Evolutionary conservation across 2,113 vertebrate species (phyloP), one percentile per base, ranked within the genome.

Genomic region (Mus pahari): DNA sequence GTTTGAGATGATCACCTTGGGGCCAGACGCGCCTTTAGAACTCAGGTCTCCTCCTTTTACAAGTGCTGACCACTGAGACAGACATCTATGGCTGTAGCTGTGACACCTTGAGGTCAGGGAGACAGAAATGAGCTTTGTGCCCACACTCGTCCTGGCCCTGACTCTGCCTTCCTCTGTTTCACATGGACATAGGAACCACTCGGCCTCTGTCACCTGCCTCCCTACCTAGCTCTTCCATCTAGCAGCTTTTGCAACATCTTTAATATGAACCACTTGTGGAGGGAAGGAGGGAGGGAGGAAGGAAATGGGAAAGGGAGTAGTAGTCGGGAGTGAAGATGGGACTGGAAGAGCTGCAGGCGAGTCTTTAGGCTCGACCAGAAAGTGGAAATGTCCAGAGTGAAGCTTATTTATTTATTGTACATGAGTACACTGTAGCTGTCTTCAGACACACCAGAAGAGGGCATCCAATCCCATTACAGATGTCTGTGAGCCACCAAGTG

Each of bases 181-280:
- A 60, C 62, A 42, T n/a, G 79, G n/a, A 86, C 73, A 42, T 45
- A 45, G 62, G 84, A 48, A 78, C 88, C 31, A 19, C 86, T 24
- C 22, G 45, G 62, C 53, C 94, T 74, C 74, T 12, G 39, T 82
- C 75, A 68, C 84, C 28, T 0, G 1, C 79, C 70, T 88, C 75
- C 73, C 88, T 94, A 36, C 39, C 39, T 17, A 90, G 83, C 42
- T 83, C 73, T 88, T 92, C 66, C 78, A 83, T 73, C 42, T 50
- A 70, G 74, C 75, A 93, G 62, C 53, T 89, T 83, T 62, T 50
- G 83, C 79, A 90, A 17, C 81, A 87, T 70, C 90, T 94, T 96
- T 95, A 94, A 97, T 92, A 39, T 87, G 95, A 97, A 95, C 92
- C 81, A 92, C n/a, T 84, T 45, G 48, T 64, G 28, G 50, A 22